Evolutionary conservation across 2,888 invertebrate genomes (phyloP).

Genomic region (Apantesis nais): DNA sequence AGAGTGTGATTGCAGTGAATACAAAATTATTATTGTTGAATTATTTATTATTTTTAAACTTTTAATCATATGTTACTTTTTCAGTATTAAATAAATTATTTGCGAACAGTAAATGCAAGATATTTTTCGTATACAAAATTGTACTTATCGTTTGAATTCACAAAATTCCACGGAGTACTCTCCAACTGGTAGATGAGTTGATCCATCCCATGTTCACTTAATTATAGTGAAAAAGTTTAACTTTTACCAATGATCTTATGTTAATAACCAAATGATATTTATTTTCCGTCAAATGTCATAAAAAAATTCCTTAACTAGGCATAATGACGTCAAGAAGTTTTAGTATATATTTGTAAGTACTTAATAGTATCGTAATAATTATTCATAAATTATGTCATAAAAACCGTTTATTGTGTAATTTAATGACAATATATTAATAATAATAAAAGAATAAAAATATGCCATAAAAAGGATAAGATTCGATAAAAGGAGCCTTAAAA

Average conservation of each 20-base stretch:
- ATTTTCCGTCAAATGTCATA: background rate
- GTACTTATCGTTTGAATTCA: slow-evolving; percentile 46
- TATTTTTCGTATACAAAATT: slow-evolving; percentile 21
- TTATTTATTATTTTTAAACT: too few relatives aligned
- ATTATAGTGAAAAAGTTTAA: background rate
- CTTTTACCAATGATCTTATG: background rate
- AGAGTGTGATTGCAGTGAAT: background rate
- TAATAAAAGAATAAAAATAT: background rate
- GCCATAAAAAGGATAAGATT: background rate
- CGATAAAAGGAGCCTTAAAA: background rate
- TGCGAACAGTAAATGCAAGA: background rate
- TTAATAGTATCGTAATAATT: background rate
- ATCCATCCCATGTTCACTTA: slow-evolving; percentile 13
- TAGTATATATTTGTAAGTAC: background rate
- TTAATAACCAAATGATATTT: background rate
- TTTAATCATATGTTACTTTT: too few relatives aligned
- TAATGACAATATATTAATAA: background rate
- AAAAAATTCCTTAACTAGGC: background rate
- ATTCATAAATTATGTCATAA: background rate
- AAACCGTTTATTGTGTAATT: background rate
- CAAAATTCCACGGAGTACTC: slow-evolving; percentile 36
- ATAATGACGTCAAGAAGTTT: background rate
- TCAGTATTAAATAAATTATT: background rate
- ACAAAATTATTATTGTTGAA: background rate
- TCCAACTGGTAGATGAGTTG: slow-evolving; percentile 9